A percentile compares a stretch with the other conserved stretches of the same genome.
Evolutionary conservation across 2,888 invertebrate species (phyloP).

Genomic region (Drosophila paucipuncta): DNA sequence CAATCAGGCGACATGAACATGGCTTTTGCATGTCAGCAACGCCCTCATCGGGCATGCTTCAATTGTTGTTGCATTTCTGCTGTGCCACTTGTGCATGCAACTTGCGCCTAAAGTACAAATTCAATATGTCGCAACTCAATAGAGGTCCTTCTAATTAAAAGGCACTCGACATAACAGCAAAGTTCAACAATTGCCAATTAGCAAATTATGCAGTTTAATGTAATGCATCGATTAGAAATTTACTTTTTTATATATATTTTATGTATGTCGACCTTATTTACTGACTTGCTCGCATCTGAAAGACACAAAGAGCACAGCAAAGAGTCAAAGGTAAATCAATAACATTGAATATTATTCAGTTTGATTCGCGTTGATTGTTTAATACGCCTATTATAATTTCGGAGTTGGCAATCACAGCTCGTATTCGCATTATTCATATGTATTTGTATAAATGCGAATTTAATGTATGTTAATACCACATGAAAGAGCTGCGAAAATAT

Average conservation of each 20-base stretch:
- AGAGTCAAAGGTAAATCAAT: not conserved
- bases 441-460: not conserved
- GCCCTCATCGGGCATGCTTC: constrained; percentile 34
- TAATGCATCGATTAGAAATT: not conserved
- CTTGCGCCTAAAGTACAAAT: constrained; percentile 26
- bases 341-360: not conserved
- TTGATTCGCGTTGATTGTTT: not conserved
- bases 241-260: not conserved
- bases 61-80: constrained; percentile 7
- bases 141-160: constrained; percentile 17
- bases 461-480: constrained; percentile 1
- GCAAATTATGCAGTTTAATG: not conserved
- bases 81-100: constrained; percentile 5
- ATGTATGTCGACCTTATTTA: not conserved
- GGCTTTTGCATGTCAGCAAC: constrained; percentile 68
- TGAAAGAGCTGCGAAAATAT: constrained; percentile 19
- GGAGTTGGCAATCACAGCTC: not conserved
- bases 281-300: not conserved
- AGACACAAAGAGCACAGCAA: not conserved
- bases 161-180: not conserved
- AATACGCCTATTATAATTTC: not conserved
- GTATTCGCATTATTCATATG: not conserved
- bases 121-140: constrained; percentile 15
- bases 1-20: constrained; percentile 67
- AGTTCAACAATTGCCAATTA: not conserved